A percentile compares a stretch with the other conserved stretches of the same genome.
phyloP scores from a whole-genome alignment of 2,888 invertebrate genomes.

The Yponomeuta sedellus region DNA sequence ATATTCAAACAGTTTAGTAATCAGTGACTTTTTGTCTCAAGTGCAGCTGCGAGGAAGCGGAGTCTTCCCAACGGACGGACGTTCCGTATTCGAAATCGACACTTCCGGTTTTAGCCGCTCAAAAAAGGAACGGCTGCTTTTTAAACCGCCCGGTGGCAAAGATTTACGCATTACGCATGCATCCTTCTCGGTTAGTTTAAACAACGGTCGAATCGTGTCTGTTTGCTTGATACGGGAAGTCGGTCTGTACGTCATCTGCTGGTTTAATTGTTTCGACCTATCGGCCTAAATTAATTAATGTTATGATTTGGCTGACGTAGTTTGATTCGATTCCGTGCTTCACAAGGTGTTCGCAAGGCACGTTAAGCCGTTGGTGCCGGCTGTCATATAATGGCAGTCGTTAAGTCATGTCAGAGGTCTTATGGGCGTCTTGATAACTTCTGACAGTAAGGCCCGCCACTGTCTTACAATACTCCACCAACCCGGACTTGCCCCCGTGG shows the following conservation, averaged over 20 bases:
- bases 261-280: no score
- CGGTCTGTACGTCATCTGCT: neutral
- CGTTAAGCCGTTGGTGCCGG: no score
- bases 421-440: no score
- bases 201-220: neutral
- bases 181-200: conserved; percentile 16
- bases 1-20: neutral
- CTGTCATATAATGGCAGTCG: no score
- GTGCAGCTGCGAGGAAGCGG: conserved; percentile 35
- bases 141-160: conserved; percentile 22
- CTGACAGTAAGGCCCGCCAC: no score
- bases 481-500: no score
- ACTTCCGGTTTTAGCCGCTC: conserved; percentile 40
- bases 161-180: conserved; percentile 17
- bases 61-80: conserved; percentile 44
- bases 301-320: no score
- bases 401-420: no score
- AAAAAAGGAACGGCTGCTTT: conserved; percentile 44
- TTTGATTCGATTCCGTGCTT: no score
- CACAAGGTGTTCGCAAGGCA: no score
- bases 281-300: no score
- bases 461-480: no score
- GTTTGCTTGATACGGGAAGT: neutral
- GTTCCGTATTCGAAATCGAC: conserved; percentile 51
- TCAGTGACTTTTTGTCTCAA: neutral